Base-by-base conservation (phyloP, 2,113 vertebrate genomes). In the Thomomys bottae region DNA sequence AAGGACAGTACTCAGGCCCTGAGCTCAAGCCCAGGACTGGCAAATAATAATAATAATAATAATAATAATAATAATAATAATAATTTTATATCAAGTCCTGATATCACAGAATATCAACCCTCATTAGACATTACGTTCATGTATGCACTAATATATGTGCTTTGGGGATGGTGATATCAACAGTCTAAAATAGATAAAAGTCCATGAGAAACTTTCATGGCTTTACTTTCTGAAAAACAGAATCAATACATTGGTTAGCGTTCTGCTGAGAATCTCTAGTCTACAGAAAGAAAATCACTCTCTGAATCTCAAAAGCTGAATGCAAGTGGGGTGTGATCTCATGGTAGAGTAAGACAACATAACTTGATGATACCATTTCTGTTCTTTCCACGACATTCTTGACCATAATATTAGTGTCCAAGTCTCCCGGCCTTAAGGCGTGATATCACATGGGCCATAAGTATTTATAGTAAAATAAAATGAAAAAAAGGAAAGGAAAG, bases 251-350 rank as follows among this genome's bases (percentile, higher is more conserved):
- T 15, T 77, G 9, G 0, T 63, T 30, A 91, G 85, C 61, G 0
- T 64, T 42, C 3, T 71, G 17, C 71, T 7, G 26, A 32, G 23
- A 75, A 71, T 57, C 38, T 77, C 6, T 87, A 61, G 18, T 66
- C 8, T 10, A 12, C 11, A 85, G 34, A n/a, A 57, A 92, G 42
- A 75, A 68, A 23, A 30, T 24, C 8, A 38, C 4, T 5, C 67
- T 81, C 32, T 90, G 45, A 88, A 49, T 63, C 68, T 75, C 26
- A 85, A 82, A 95, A 71, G 8, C 10, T 28, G 26, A 91, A 34
- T 45, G 38, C 63, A 89, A 84, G 4, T 38, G 59, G 85, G 59
- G 32, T 59, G 84, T 81, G 57, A 92, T 72, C 57, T 95, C 45
- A 90, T 78, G 40, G 12, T 0, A 73, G 15, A 92, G 3, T 3